Evolutionary conservation across 2,797 vertebrate species (phyloP).

Genomic region (Oreortyx pictus): DNA sequence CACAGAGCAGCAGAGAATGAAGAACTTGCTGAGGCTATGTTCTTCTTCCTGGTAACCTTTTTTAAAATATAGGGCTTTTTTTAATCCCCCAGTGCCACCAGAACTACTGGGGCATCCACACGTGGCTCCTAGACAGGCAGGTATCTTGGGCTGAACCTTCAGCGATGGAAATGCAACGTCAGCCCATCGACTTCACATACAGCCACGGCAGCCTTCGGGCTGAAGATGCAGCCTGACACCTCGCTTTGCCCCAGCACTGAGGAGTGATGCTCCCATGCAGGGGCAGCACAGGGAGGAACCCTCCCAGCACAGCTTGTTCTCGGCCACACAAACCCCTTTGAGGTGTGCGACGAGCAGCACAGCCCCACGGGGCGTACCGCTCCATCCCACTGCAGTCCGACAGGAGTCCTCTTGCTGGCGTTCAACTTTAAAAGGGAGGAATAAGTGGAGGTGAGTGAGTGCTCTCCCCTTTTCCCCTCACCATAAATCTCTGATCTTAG

Average conservation of each 20-base stretch:
- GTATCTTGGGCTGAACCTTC: not conserved
- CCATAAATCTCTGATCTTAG: not conserved
- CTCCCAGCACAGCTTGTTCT: rapidly evolving
- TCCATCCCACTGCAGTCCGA: rapidly evolving
- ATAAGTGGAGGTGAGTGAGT: not conserved
- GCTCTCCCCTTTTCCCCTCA: not conserved
- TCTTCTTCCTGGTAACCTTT: not conserved
- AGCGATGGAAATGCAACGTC: not conserved
- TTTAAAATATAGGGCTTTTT: not conserved
- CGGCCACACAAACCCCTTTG: not conserved
- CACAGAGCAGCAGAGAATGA: not conserved
- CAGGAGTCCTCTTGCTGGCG: not conserved
- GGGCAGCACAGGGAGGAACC: too few species aligned
- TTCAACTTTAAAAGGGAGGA: not conserved
- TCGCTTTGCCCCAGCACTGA: not conserved
- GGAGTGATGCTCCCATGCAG: not conserved
- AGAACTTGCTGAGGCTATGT: not conserved
- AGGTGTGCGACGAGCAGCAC: not conserved
- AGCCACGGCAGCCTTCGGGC: rapidly evolving
- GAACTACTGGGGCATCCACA: not conserved
- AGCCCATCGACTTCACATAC: not conserved
- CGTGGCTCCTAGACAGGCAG: not conserved
- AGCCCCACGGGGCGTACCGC: not conserved
- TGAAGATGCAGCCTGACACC: not conserved
- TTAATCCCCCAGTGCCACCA: not conserved